A percentile compares a stretch with the other conserved stretches of the same genome.
Conservation (phyloP, 2,888 invertebrate species). For the Brachynemurus nebulosus region DNA sequence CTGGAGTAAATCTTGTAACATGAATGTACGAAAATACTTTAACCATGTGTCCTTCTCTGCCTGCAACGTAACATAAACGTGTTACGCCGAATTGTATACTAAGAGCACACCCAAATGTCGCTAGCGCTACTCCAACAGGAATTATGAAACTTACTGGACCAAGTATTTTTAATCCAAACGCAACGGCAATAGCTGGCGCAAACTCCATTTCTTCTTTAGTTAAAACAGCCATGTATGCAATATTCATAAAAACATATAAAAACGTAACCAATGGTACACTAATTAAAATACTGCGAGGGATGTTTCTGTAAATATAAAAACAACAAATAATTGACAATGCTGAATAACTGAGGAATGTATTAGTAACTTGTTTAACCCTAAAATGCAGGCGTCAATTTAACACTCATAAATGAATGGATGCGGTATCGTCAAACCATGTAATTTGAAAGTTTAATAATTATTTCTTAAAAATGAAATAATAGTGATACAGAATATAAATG, state of each 20-base stretch:
- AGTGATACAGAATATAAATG: no score
- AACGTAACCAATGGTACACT: conserved; percentile 69
- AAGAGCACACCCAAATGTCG: conserved; percentile 67
- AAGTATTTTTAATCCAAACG: conserved; percentile 50
- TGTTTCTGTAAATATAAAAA: conserved; percentile 55
- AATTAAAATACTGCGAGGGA: conserved; percentile 64
- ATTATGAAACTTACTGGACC: conserved; percentile 53
- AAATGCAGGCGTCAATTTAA: no score
- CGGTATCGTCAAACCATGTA: no score
- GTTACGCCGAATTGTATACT: conserved; percentile 65
- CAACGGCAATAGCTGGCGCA: conserved; percentile 68
- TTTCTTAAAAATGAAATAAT: no score
- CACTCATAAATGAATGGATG: no score
- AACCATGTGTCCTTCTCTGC: conserved; percentile 66
- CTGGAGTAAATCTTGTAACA: conserved; percentile 56
- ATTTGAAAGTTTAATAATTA: no score
- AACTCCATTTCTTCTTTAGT: conserved; percentile 55
- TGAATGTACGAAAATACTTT: conserved; percentile 69
- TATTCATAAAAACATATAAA: conserved; percentile 70
- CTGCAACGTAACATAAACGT: conserved; percentile 70
- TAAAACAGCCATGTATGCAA: conserved; percentile 75
- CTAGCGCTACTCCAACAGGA: conserved; percentile 61
- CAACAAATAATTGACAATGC: no score
- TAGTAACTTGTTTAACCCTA: no score
- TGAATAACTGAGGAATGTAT: no score